A percentile compares a stretch with the other conserved stretches of the same genome.
These are phyloP conservation scores for Microctenopoma lineatum DNA, from an alignment of 2,797 vertebrate genomes.

Conservation along the genomic window DNA sequence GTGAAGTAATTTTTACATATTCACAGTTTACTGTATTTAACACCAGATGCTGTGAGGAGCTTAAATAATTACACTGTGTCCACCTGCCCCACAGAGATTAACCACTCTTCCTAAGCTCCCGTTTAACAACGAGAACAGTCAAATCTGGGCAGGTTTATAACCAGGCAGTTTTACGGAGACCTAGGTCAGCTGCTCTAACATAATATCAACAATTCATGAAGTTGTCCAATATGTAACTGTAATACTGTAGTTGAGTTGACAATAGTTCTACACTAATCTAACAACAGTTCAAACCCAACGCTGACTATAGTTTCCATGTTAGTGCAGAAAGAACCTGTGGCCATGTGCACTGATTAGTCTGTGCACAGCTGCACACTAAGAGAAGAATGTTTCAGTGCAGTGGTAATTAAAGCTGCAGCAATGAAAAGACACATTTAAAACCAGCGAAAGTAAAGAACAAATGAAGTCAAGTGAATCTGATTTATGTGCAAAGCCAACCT, in stretches of 20 bases:
- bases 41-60: not conserved
- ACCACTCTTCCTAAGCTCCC: constrained; percentile 18
- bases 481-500: constrained; percentile 11
- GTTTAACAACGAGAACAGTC: constrained; percentile 2
- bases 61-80: not conserved
- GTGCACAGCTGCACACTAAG: constrained; percentile 39
- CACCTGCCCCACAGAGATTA: constrained; percentile 12
- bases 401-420: constrained; percentile 8
- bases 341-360: constrained; percentile 28
- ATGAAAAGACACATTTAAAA: not conserved
- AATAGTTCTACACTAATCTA: constrained; percentile 19
- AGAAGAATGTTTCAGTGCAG: not conserved
- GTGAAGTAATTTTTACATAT: constrained; percentile 30
- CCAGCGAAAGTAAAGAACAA: constrained; percentile 11
- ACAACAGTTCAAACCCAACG: constrained; percentile 25
- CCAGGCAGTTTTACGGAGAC: constrained; percentile 19
- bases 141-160: constrained; percentile 24
- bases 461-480: not conserved
- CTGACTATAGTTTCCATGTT: constrained; percentile 24
- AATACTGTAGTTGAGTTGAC: constrained; percentile 13
- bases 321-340: constrained; percentile 36
- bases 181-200: not conserved
- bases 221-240: constrained; percentile 17
- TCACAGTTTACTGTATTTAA: constrained; percentile 22
- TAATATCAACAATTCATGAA: constrained; percentile 1